Evolutionary conservation across 2,888 invertebrate genomes (phyloP), one percentile per base, ranked within the genome.

Genomic region (Aelia acuminata): DNA sequence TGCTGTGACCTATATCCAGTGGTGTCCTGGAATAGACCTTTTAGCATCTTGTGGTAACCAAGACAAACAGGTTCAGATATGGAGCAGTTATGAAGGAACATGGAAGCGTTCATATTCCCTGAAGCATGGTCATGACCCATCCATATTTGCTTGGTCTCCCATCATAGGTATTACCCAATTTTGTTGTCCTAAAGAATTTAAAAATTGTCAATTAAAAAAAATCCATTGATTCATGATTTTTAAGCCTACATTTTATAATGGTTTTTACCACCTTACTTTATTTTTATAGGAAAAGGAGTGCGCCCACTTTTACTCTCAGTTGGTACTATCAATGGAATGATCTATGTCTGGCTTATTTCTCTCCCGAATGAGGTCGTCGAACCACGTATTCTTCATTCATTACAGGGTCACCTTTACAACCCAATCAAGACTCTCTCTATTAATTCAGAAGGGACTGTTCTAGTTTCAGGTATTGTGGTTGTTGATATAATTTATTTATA

Each of bases 381-480:
- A 85, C 90, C 90, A 0, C 91, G 92, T 89, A 90, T 93, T 47
- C 91, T 93, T 86, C 92, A 93, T 90, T 91, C 93, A 80, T 91
- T 93, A 20, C 93, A 93, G 91, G 94, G 94, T 4, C 94, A 94
- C 91, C 92, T 93, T 10, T 93, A 93, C 90, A 93, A 93, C 90
- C 92, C 93, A 53, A 93, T 94, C 7, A 93, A 94, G 0, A 92
- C 92, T 85, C 91, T 95, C 75, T 91, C 93, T 0, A 93, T 95
- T 89, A 93, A 94, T 91, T 92, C 92, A 26, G 92, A 92, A 89
- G 94, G 94, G 4, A 91, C 93, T 63, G 92, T 94, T 90, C 91
- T 95, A 88, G 94, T 94, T 0, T 93, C 94, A 90, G 94, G 94
- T 90, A 92, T 89, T 88, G 18, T 87, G 13, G n/a, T 70, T 63